Percentiles rank a stretch among this genome's conserved stretches.
These are phyloP conservation scores for Dicyrtomina minuta DNA, from an alignment of 2,888 invertebrate genomes.

Conservation along the genomic window DNA sequence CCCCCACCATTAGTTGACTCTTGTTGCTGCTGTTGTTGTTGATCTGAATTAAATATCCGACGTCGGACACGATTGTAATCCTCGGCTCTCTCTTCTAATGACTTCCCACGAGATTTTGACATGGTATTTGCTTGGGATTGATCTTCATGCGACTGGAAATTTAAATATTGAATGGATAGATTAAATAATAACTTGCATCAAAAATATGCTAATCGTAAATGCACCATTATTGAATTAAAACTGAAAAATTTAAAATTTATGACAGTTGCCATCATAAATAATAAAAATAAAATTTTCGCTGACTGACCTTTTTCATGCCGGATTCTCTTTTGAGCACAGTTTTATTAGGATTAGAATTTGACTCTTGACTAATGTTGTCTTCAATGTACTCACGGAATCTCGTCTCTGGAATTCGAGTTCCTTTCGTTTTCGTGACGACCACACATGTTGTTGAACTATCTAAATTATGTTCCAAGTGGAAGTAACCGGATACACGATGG, in stretches of 20 bases:
- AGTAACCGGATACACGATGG: constrained; percentile 88
- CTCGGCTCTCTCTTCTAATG: constrained; percentile 87
- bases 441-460: constrained; percentile 70
- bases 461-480: constrained; percentile 91
- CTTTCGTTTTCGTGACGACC: constrained; percentile 74
- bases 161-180: too few relatives aligned
- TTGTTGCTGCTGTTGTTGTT: constrained; percentile 27
- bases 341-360: constrained; percentile 68
- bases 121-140: constrained; percentile 20
- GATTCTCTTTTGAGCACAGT: constrained; percentile 78
- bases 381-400: constrained; percentile 71
- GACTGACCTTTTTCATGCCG: constrained; percentile 22
- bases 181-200: constrained; percentile 13
- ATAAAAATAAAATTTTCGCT: not conserved
- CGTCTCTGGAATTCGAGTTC: constrained; percentile 69
- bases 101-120: constrained; percentile 60
- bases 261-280: not conserved
- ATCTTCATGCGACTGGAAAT: constrained; percentile 8
- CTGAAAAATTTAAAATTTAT: not conserved
- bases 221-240: not conserved
- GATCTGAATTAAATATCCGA: constrained; percentile 75
- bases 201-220: not conserved
- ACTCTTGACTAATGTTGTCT: constrained; percentile 65
- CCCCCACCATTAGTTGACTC: not conserved
- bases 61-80: constrained; percentile 82